phyloP scores from a whole-genome alignment of 2,113 vertebrate species.

The Cricetomys ansorgei region DNA sequence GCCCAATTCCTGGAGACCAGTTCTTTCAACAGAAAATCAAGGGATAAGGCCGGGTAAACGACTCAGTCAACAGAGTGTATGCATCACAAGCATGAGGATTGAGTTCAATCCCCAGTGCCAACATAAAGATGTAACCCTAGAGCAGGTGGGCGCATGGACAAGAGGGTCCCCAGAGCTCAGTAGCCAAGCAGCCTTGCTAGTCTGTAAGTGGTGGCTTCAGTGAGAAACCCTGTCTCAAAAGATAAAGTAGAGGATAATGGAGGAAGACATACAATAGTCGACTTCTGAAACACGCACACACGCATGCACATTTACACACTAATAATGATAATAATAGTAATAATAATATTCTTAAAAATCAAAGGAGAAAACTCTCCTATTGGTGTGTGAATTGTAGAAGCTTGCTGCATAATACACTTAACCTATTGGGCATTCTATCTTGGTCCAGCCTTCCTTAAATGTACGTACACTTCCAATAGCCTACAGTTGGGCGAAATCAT shows the following conservation, averaged over 20 bases:
- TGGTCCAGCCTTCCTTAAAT: neutral
- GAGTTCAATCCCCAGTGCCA: neutral
- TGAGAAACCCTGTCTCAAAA: neutral
- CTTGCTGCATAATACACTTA: neutral
- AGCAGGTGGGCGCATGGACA: neutral
- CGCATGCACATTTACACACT: neutral
- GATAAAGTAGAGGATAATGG: neutral
- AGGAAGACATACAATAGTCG: neutral
- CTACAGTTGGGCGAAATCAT: neutral
- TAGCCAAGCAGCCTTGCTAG: neutral
- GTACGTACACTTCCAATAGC: neutral
- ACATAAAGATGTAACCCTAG: neutral
- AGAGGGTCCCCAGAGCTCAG: neutral
- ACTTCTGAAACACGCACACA: neutral
- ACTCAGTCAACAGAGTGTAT: neutral
- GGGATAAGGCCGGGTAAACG: neutral
- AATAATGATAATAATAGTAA: neutral
- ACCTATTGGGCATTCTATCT: neutral
- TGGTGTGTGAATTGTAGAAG: neutral
- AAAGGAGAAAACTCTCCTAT: neutral
- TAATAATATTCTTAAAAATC: neutral
- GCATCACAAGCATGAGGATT: neutral
- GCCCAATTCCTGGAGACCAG: neutral
- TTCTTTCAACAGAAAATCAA: neutral
- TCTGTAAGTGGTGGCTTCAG: neutral